Base-by-base conservation (phyloP, 2,888 invertebrate genomes). In the Endotricha flammealis region DNA sequence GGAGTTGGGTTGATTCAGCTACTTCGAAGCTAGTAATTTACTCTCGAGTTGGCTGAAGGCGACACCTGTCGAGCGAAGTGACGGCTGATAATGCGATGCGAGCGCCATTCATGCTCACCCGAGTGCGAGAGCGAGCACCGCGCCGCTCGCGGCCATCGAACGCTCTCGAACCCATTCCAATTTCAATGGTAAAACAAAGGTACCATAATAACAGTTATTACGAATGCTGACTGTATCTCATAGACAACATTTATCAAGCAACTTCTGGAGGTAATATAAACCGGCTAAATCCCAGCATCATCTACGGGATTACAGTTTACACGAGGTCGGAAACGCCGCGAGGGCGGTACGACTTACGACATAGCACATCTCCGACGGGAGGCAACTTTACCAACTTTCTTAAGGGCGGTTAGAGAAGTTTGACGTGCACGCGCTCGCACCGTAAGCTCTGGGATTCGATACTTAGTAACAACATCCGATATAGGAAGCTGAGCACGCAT, bases 1-100 rank as follows among this genome's bases (percentile, higher is more conserved):
- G 69, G 68, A 79, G 66, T 66, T 60, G 67, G 64, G 76, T 77
- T 77, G 83, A 83, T 80, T 85, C 82, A 83, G 78, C 77, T 80
- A 76, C 71, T 80, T 78, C 70, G 71, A 69, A 75, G 78, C 74
- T 76, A 76, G 85, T 85, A 86, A 85, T 85, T 85, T 83, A 81
- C 83, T 82, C 75, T 81, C 77, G 76, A 83, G 81, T 78, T 78
- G 76, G 81, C 82, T 85, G 85, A 81, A 80, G 80, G 80, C 81
- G 85, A 85, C 83, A 85, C 85, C 85, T 86, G 85, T 83, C 85
- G 80, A 60, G 64, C 65, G 63, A 79, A 78, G 75, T 83, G 83
- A 83, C 78, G 79, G 75, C 73, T 77, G 79, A 82, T 83, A 85
- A 86, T 80, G 71, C 79, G 81, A 82, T 68, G 75, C 75, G 75